These are phyloP conservation scores for Clarias macrocephalus DNA, from an alignment of 2,113 vertebrate species.

Conservation along the genomic window DNA sequence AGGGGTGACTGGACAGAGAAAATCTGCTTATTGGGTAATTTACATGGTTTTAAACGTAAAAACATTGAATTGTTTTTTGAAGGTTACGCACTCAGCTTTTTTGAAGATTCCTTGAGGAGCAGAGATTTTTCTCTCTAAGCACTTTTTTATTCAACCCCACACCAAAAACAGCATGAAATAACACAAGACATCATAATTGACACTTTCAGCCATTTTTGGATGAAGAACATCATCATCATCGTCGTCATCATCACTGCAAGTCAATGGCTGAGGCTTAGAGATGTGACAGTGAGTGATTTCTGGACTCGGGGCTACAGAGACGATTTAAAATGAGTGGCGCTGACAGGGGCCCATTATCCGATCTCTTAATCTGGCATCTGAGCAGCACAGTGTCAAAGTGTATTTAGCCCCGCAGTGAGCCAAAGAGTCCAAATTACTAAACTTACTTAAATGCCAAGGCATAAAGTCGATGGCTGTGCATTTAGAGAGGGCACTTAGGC, in stretches of 20 bases:
- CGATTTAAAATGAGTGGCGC: conserved; percentile 38
- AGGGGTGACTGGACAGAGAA: too few species aligned
- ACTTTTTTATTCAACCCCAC: too few species aligned
- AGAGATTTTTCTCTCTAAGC: too few species aligned
- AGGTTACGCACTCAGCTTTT: too few species aligned
- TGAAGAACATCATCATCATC: background rate
- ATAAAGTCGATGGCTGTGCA: conserved; percentile 32
- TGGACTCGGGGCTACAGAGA: conserved; percentile 28
- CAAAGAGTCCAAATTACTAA: conserved; percentile 33
- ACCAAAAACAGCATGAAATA: too few species aligned
- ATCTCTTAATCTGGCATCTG: conserved; percentile 48
- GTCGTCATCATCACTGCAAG: background rate
- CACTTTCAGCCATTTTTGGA: background rate
- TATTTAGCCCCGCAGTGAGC: conserved; percentile 39
- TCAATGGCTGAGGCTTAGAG: conserved; percentile 9
- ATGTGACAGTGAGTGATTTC: conserved; percentile 32
- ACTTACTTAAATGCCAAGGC: conserved; percentile 32
- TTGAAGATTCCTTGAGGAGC: too few species aligned
- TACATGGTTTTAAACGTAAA: too few species aligned
- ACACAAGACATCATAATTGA: background rate
- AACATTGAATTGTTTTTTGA: too few species aligned
- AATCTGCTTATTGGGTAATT: too few species aligned
- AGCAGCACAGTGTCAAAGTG: conserved; percentile 46
- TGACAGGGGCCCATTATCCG: conserved; percentile 53
- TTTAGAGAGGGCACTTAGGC: conserved; percentile 17